phyloP scores from a whole-genome alignment of 2,113 vertebrate genomes.

The Opisthocomus hoazin region DNA sequence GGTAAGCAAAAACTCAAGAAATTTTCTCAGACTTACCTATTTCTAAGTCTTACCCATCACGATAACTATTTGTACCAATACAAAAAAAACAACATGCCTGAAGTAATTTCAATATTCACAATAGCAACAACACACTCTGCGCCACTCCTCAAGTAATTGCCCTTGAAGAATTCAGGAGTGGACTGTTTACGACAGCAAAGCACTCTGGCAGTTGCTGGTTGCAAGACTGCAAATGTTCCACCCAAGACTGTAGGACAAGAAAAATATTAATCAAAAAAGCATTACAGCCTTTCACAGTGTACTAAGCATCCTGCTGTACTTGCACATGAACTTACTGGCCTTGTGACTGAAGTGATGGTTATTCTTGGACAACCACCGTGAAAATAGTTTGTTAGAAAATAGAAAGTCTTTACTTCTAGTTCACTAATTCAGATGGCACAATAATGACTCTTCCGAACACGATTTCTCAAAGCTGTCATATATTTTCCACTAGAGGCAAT shows the following conservation, averaged over 20 bases:
- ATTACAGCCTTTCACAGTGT: background rate
- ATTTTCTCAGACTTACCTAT: background rate
- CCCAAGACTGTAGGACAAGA: background rate
- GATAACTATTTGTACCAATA: background rate
- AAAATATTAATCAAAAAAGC: background rate
- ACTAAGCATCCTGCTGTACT: background rate
- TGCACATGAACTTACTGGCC: background rate
- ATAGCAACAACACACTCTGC: background rate
- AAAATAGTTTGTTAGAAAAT: background rate
- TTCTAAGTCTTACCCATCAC: background rate
- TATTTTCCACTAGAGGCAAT: background rate
- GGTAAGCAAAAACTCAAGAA: background rate
- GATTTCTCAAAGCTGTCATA: background rate
- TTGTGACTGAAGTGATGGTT: background rate
- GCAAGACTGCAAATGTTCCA: background rate
- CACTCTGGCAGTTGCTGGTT: background rate
- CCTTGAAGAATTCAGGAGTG: background rate
- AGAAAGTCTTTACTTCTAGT: background rate
- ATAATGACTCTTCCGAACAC: background rate
- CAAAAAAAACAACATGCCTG: background rate
- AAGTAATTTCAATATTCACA: background rate
- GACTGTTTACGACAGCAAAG: background rate
- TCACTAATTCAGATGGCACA: background rate
- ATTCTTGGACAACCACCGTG: background rate
- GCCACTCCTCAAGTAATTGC: background rate